A percentile compares a stretch with the other conserved stretches of the same genome.
Conservation (phyloP, 2,888 invertebrate genomes). For the Oxytorus armatus region DNA sequence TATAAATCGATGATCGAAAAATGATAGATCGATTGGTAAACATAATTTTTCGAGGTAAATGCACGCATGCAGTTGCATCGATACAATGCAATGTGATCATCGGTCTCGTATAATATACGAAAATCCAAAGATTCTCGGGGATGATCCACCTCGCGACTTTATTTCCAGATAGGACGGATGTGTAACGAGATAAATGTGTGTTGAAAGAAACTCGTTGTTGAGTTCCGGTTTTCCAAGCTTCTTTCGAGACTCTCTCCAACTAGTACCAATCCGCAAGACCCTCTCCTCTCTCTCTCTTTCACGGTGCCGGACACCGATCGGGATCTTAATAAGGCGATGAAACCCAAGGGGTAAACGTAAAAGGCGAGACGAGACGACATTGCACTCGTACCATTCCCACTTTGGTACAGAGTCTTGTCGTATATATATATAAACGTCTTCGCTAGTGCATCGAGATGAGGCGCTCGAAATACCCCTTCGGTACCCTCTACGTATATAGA, state of each 20-base stretch:
- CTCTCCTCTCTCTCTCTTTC: conserved; percentile 38
- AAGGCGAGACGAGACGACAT: conserved; percentile 75
- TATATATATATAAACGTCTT: conserved; percentile 27
- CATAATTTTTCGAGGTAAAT: neutral
- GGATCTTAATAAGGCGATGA: conserved; percentile 76
- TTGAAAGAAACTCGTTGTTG: conserved; percentile 74
- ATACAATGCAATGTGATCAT: neutral
- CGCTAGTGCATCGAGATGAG: conserved; percentile 32
- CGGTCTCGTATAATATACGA: neutral
- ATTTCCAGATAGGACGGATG: conserved; percentile 34
- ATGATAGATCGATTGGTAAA: neutral
- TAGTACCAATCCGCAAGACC: conserved; percentile 59
- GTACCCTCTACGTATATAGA: neutral
- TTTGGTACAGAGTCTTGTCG: conserved; percentile 46
- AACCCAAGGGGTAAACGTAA: conserved; percentile 74
- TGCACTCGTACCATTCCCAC: conserved; percentile 70
- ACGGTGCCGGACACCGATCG: conserved; percentile 48
- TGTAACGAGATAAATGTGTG: conserved; percentile 45
- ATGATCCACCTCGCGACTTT: conserved; percentile 39
- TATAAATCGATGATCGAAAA: neutral
- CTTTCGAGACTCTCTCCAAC: conserved; percentile 67
- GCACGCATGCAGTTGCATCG: neutral
- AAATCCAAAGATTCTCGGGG: neutral
- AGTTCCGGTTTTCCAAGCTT: conserved; percentile 79
- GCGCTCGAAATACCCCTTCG: conserved; percentile 35